Evolutionary conservation across 92 coral and sea anemone species (phyloP).

Genomic region (Pocillopora grandis): DNA sequence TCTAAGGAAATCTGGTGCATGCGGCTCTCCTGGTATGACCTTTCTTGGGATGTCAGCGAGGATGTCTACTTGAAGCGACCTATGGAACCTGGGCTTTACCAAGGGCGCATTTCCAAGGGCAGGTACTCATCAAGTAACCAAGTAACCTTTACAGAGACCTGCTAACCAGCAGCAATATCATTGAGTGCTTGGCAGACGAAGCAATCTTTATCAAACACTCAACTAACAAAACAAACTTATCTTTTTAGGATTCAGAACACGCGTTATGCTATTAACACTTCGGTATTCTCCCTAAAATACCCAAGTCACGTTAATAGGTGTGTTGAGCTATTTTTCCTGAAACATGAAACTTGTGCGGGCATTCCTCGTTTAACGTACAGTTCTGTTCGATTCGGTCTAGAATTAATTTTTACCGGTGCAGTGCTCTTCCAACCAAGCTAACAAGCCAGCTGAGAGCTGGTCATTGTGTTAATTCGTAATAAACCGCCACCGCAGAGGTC

Average conservation of each 20-base stretch:
- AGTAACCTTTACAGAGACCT: slow-evolving; percentile 24
- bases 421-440: no score
- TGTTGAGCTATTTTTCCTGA: no score
- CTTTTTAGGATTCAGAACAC: not conserved
- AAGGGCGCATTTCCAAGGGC: slow-evolving; percentile 17
- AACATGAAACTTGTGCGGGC: no score
- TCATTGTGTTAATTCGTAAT: no score
- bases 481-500: no score
- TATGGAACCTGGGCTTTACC: slow-evolving; percentile 24
- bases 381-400: no score
- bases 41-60: slow-evolving; percentile 30
- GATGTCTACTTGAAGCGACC: not conserved
- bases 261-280: no score
- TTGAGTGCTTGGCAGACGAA: slow-evolving; percentile 5
- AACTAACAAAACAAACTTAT: not conserved
- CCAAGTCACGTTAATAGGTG: no score
- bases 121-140: not conserved
- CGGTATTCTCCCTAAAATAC: no score
- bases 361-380: no score
- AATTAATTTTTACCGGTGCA: no score
- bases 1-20: slow-evolving; percentile 4
- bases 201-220: not conserved
- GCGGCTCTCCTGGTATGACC: slow-evolving; percentile 21
- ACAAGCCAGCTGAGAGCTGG: no score
- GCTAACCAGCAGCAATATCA: slow-evolving; percentile 1